Evolutionary conservation across 2,888 invertebrate genomes (phyloP), one percentile per base, ranked within the genome.

Genomic region (Nomada flava): DNA sequence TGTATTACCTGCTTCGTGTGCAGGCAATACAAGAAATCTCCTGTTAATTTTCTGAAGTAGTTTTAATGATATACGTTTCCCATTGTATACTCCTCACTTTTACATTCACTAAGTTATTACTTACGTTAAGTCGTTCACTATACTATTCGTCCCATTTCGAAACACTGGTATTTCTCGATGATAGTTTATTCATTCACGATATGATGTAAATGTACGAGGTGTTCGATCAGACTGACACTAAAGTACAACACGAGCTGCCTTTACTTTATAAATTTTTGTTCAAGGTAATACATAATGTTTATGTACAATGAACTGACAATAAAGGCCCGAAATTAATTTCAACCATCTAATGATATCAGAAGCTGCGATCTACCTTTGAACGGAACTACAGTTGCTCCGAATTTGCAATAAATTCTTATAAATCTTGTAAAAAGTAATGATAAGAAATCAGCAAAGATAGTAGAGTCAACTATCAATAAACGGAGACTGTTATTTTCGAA

Each of bases 121-220:
- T 82, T 82, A 82, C 50, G 11, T 74, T 80, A 71, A 44, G 1
- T 44, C 53, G 20, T 72, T 59, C 11, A 67, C 68, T 82, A 76
- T 44, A 13, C 50, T 82, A 81, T 69, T 70, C 47, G 36, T 23
- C 18, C 64, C 50, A 15, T 75, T 26, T 47, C 64, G 76, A 81
- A 76, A 64, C 55, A 64, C 44, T 63, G 29, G 52, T 71, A 62
- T 70, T 26, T 52, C 63, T 71, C 18, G 55, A 15, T 67, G 73
- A 79, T 70, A 63, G 44, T 47, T 76, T 18, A 68, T 50, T 67
- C 53, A 63, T 50, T 63, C 23, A 11, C 70, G 82, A 82, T 83
- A 82, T 81, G 82, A 76, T 60, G 26, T 50, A 52, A 59, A 52
- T 68, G 68, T 60, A 64, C 79, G 67, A 72, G 52, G 29, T 53